These are phyloP conservation scores for Arrhopalites spinosus DNA, from an alignment of 2,888 invertebrate species.

Conservation along the genomic window DNA sequence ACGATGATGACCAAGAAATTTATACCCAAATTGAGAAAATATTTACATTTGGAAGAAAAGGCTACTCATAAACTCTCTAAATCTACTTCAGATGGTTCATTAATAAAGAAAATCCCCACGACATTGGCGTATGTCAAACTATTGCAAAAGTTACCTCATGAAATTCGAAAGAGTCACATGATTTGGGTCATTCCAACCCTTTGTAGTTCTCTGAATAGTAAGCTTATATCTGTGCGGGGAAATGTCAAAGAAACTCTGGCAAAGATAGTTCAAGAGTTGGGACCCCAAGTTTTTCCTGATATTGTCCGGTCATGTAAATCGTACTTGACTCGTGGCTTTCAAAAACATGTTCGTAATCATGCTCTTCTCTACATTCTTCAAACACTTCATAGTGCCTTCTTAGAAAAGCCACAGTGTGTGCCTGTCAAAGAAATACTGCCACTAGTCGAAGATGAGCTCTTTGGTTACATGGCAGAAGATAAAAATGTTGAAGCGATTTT, in stretches of 20 bases:
- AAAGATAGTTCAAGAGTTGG: constrained; percentile 33
- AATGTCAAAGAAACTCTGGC: constrained; percentile 27
- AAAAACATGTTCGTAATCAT: constrained; percentile 36
- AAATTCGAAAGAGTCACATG: constrained; percentile 19
- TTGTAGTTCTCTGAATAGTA: constrained; percentile 31
- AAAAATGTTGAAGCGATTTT: constrained; percentile 34
- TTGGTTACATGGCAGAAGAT: constrained; percentile 30
- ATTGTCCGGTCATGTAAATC: constrained; percentile 29
- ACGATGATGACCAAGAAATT: constrained; percentile 22
- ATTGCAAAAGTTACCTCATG: constrained; percentile 30
- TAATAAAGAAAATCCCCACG: constrained; percentile 35
- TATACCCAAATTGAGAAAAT: constrained; percentile 32
- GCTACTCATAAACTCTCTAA: constrained; percentile 31
- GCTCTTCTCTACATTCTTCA: constrained; percentile 24
- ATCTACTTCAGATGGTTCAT: not conserved
- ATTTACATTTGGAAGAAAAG: constrained; percentile 38
- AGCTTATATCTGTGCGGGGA: constrained; percentile 22
- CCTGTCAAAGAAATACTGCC: constrained; percentile 23
- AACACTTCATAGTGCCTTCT: constrained; percentile 11
- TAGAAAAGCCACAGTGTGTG: constrained; percentile 16
- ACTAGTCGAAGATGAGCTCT: constrained; percentile 33
- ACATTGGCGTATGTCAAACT: constrained; percentile 35
- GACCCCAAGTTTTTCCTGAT: constrained; percentile 25
- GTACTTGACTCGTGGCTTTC: constrained; percentile 24
- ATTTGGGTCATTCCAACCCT: constrained; percentile 35